Base-by-base conservation (phyloP, 2,113 vertebrate species). In the Callochromis pleurospilus region DNA sequence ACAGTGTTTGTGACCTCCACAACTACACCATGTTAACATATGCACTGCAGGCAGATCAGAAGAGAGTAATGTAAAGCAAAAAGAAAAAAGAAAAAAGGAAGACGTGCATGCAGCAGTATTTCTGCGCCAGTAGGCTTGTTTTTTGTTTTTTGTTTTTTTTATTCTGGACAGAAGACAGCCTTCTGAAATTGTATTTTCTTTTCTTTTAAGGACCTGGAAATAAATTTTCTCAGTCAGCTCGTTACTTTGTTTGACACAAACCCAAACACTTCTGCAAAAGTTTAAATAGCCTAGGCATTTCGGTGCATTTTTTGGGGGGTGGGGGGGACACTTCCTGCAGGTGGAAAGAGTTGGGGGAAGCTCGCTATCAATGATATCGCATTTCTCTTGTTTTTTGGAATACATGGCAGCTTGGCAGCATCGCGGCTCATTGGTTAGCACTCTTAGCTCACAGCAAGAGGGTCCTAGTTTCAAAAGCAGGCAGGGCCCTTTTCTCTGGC, bases 1-100 rank as follows among this genome's bases (percentile, higher is more conserved):
- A 81, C 21, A n/a, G 17, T n/a, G 65, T 84, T 26, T 73, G 80
- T 84, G 86, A 91, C 79, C 87, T 70, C 70, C 73, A 86, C 70
- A 9, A 38, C 86, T 75, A 70, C 88, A 77, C 55, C 80, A 83
- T 26, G 58, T 60, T 47, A 83, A 82, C 85, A 86, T 85, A 65
- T 73, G 82, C 11, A 79, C 21, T 42, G 49, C 49, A 82, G 88
- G 68, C 21, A 31, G 9, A 65, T 77, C 45, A 79, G 17, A 80
- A 73, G 29, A 3, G 4, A 29, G 33, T 21, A 65, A 73, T 29
- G n/a, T 33, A 29, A 40, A 49, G 9, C n/a, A 36, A 19, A 33
- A 24, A 51, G 24, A 33, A 17, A 31, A 24, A 51, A 31, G 33
- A 55, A 14, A 62, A 56, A n/a, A 40, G 31, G 2, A 5, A 9